Percentiles rank a stretch among this genome's conserved stretches.
phyloP scores from a whole-genome alignment of 2,888 invertebrate species.

The Mellilla xanthometata region DNA sequence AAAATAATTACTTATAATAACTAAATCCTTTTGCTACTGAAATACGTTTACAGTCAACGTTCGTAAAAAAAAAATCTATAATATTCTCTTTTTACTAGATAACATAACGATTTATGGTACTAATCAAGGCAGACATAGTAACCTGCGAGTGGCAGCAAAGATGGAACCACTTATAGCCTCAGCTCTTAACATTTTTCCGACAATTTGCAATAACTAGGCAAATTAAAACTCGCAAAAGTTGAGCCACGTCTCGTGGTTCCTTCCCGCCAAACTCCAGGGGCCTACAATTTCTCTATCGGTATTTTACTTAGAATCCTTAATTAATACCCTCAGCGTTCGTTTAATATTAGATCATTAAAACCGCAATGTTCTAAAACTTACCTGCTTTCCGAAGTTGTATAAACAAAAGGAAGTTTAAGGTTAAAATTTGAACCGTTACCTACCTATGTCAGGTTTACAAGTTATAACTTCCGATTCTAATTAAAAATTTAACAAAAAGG shows the following conservation, averaged over 20 bases:
- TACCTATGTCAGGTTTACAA: constrained; percentile 72
- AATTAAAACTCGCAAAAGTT: constrained; percentile 19
- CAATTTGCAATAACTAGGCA: constrained; percentile 16
- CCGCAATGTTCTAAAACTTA: constrained; percentile 80
- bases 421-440: constrained; percentile 70
- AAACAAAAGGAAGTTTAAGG: constrained; percentile 76
- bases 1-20: too few species aligned
- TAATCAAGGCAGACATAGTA: too few species aligned
- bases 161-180: too few species aligned
- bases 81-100: neutral
- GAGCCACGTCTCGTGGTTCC: constrained; percentile 12
- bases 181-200: constrained; percentile 1
- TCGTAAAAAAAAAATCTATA: too few species aligned
- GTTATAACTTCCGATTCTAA: constrained; percentile 70
- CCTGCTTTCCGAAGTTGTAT: constrained; percentile 75
- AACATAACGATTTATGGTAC: too few species aligned
- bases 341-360: constrained; percentile 82
- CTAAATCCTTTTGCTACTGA: too few species aligned
- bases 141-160: neutral
- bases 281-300: constrained; percentile 64
- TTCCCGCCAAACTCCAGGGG: constrained; percentile 33
- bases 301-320: constrained; percentile 74
- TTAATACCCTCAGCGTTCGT: constrained; percentile 77
- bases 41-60: too few species aligned
- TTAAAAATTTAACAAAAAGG: constrained; percentile 74